Base-by-base conservation (phyloP, 2,888 invertebrate genomes). In the Apamea monoglypha region DNA sequence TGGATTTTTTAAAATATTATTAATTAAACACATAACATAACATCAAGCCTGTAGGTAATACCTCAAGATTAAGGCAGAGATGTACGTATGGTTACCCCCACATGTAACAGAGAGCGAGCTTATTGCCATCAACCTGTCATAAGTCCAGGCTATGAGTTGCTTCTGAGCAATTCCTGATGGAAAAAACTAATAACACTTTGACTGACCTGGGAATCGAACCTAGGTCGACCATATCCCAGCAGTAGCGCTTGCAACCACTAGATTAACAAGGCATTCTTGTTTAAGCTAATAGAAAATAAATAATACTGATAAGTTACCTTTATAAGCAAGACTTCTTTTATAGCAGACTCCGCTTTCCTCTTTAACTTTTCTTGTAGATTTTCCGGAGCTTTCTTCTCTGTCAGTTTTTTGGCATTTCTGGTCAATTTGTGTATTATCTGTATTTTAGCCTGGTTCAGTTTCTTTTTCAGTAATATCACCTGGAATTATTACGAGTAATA, bases 361-460 rank as follows among this genome's bases (percentile, higher is more conserved):
- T 93, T 95, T 0, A 94, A 84, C 76, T 97, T 97, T 25, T 92
- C 94, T 86, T 95, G 94, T 0, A 95, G 78, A 64, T 92, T 88
- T 50, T 96, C 96, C 0, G 96, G 95, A 68, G 90, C 88, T 85
- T 95, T 96, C 88, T 95, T 96, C 74, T 94, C 95, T 0, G 91
- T 87, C 6, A 96, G 88, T 29, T 94, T 94, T 87, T 96, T 96
- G 1, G 96, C 96, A 86, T 96, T 96, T 68, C 97, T 93, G 1
- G 96, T 97, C 5, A 97, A 91, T 84, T 97, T 97, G 80, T 96
- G 96, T 86, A 97, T 96, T 2, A 93, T 91, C 76, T 97, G 96
- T 84, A 93, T 94, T 89, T 94, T 96, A 0, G 97, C 96, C 89
- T 96, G 96, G 74, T 94, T 96, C 59, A 97, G 83, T 56, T 94